A percentile compares a stretch with the other conserved stretches of the same genome.
These are phyloP conservation scores for Lucinisca nassula DNA, from an alignment of 2,888 invertebrate genomes.

Conservation along the genomic window DNA sequence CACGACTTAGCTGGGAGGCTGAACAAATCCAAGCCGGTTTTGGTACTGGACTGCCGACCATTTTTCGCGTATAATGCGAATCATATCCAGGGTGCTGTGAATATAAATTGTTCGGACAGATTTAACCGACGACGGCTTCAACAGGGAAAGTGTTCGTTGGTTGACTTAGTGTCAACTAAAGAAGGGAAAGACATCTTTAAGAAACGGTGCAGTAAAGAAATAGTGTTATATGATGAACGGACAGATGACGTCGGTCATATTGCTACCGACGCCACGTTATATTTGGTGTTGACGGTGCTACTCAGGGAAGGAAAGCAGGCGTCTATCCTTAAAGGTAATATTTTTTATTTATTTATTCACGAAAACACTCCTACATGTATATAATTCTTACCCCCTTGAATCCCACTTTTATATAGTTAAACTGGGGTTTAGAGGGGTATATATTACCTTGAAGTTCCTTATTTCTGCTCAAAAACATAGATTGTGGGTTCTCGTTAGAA, in stretches of 20 bases:
- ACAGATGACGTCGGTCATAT: constrained; percentile 90
- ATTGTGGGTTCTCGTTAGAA: too few species aligned
- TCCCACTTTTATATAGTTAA: too few species aligned
- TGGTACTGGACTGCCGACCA: constrained; percentile 91
- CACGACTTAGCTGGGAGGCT: constrained; percentile 78
- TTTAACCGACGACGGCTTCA: constrained; percentile 91
- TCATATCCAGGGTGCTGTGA: constrained; percentile 91
- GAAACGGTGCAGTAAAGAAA: constrained; percentile 89
- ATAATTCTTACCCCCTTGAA: too few species aligned
- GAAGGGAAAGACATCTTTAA: constrained; percentile 91
- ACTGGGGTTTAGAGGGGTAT: too few species aligned
- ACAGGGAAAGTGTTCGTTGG: constrained; percentile 91
- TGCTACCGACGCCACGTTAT: constrained; percentile 90
- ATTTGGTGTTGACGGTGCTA: constrained; percentile 91
- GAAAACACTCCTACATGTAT: too few species aligned
- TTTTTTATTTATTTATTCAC: too few species aligned
- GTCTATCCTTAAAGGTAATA: constrained; percentile 91
- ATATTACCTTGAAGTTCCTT: too few species aligned
- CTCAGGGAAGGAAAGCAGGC: constrained; percentile 92
- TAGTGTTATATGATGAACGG: constrained; percentile 92
- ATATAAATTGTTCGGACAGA: constrained; percentile 92
- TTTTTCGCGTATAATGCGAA: constrained; percentile 92
- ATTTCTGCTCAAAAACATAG: too few species aligned
- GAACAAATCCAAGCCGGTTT: constrained; percentile 75
- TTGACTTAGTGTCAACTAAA: constrained; percentile 91